Percentiles rank a stretch among this genome's conserved stretches.
phyloP scores from a whole-genome alignment of 2,888 invertebrate species.

The Athalia rosae region DNA sequence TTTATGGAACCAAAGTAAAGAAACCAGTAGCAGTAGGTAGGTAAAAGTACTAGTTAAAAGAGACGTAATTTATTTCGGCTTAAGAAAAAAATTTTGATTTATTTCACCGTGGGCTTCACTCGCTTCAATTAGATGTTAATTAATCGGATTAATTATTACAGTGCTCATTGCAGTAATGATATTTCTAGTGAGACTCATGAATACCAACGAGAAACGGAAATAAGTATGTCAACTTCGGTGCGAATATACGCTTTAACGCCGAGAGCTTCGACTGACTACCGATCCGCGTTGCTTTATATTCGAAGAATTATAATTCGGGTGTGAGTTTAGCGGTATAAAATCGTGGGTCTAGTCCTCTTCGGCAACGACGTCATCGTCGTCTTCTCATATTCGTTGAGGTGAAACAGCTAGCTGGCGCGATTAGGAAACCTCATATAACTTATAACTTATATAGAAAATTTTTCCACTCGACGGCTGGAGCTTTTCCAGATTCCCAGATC shows the following conservation, averaged over 20 bases:
- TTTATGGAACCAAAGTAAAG: too few relatives aligned
- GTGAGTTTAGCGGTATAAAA: too few relatives aligned
- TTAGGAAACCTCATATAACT: constrained; percentile 23
- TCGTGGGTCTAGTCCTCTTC: too few relatives aligned
- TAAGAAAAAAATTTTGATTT: background rate
- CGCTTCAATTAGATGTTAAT: background rate
- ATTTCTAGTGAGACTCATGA: too few relatives aligned
- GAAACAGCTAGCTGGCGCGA: background rate
- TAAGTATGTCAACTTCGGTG: too few relatives aligned
- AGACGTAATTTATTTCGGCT: background rate
- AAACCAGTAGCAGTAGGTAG: background rate
- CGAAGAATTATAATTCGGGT: too few relatives aligned
- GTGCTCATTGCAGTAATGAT: background rate
- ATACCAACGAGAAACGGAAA: too few relatives aligned
- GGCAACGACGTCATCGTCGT: background rate
- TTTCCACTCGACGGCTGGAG: constrained; percentile 22
- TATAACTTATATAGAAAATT: constrained; percentile 26
- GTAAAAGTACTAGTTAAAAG: background rate
- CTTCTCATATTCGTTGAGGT: background rate
- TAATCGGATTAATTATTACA: constrained; percentile 17
- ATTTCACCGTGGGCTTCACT: background rate
- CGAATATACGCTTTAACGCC: too few relatives aligned
- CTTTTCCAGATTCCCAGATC: background rate
- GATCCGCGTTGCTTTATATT: too few relatives aligned
- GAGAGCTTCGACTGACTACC: too few relatives aligned